Conservation (phyloP, 1,140 invertebrate genomes). For the Trissolcus basalis region DNA sequence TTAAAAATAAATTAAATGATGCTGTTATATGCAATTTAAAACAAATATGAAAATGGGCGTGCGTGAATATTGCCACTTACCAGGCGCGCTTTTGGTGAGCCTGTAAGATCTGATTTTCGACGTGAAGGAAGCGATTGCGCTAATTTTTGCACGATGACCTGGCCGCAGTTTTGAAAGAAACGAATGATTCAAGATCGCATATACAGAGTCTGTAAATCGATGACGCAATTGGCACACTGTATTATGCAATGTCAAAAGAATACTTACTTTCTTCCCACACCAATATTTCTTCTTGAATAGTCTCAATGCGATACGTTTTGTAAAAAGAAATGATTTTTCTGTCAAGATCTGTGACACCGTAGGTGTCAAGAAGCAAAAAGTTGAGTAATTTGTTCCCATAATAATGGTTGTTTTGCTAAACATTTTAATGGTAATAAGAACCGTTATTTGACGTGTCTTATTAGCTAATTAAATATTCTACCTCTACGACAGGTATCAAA, state of each 20-base stretch:
- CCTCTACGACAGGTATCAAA: constrained; percentile 4
- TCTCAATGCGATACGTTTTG: constrained; percentile 76
- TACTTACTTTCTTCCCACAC: constrained; percentile 78
- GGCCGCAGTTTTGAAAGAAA: constrained; percentile 43
- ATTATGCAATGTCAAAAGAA: constrained; percentile 63
- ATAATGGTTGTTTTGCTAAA: constrained; percentile 67
- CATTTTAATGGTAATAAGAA: constrained; percentile 24
- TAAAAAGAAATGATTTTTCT: constrained; percentile 77
- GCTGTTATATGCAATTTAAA: background rate
- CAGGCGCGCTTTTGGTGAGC: constrained; percentile 67
- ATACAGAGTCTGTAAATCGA: constrained; percentile 32
- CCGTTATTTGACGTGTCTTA: constrained; percentile 13
- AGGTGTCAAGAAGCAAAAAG: constrained; percentile 70
- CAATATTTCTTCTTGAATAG: constrained; percentile 77
- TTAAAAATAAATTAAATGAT: too few species aligned
- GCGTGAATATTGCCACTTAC: constrained; percentile 56
- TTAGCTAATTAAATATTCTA: too few species aligned
- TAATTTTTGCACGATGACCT: constrained; percentile 64
- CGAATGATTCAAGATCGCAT: constrained; percentile 49
- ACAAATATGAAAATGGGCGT: background rate
- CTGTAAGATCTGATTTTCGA: constrained; percentile 64
- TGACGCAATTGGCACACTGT: constrained; percentile 32
- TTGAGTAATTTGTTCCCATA: constrained; percentile 68
- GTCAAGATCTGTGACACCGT: constrained; percentile 69
- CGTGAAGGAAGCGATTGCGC: constrained; percentile 61